Base-by-base conservation (phyloP, 2,113 vertebrate species). In the Syngnathus typhle region DNA sequence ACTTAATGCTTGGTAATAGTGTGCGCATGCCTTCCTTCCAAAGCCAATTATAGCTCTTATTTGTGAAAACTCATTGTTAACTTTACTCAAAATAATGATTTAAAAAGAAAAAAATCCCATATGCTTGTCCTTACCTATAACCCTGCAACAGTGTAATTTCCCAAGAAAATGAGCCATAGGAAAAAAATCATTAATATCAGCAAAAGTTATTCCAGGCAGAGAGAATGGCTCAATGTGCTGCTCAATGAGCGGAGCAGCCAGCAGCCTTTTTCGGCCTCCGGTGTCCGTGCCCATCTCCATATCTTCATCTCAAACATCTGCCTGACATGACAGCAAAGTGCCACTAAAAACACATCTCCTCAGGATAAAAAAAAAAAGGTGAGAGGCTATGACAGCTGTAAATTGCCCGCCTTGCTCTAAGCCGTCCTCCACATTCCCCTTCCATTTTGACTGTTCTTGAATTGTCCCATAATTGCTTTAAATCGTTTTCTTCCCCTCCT, bases 361-460 rank as follows among this genome's bases (percentile, higher is more conserved):
- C 71, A 70, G 85, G 78, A 82, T 71, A n/a, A 43, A 62, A 43
- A 43, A 43, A 43, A 77, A 73, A 70, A 81, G 74, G 78, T 56
- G 69, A 82, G 79, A 71, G 80, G 71, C 70, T 71, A 84, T 80
- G 88, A 86, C 82, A 84, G 81, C 77, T 80, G 81, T 65, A 87
- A 89, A 90, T 88, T 88, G 85, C 78, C 79, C 85, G 82, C 82
- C 79, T 72, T 84, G 84, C 81, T 75, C 59, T 73, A 83, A 85
- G 84, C 77, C 63, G 74, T 70, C 83, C 66, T 67, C 70, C 67
- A 78, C 71, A 79, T 77, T 71, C 68, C 56, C 75, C 41, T 72
- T 62, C 68, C 71, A 64, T 71, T 81, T 79, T n/a, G 63, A 76
- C 71, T 77, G 12, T 63, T 77, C 84, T 82, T 82, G 73, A 85